These are phyloP conservation scores for Saxidomus purpurata DNA, from an alignment of 1,140 invertebrate genomes.

Conservation along the genomic window DNA sequence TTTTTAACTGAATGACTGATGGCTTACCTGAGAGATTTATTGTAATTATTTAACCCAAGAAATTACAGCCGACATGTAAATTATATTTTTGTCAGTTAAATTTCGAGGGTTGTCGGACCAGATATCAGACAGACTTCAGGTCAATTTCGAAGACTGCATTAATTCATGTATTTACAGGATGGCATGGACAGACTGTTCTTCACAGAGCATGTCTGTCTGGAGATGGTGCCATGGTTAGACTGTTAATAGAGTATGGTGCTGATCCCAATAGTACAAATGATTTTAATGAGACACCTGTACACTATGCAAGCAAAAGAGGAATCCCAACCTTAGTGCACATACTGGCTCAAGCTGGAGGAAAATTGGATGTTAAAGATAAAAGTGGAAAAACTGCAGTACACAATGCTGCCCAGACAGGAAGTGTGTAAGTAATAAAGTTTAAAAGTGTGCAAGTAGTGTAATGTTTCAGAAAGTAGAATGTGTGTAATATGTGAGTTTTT, in stretches of 20 bases:
- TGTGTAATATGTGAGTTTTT: too few relatives aligned
- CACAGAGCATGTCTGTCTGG: conserved; percentile 83
- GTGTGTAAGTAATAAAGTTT: conserved; percentile 80
- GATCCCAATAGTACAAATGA: conserved; percentile 82
- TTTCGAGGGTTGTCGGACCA: too few relatives aligned
- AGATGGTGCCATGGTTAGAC: conserved; percentile 74
- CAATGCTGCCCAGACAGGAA: conserved; percentile 82
- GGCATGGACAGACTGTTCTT: conserved; percentile 82
- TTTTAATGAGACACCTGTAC: conserved; percentile 82
- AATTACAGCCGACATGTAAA: too few relatives aligned
- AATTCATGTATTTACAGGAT: conserved; percentile 75
- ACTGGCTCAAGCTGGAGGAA: conserved; percentile 78
- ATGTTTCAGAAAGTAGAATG: too few relatives aligned
- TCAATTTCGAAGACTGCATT: too few relatives aligned
- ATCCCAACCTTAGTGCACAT: conserved; percentile 76
- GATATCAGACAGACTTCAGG: too few relatives aligned
- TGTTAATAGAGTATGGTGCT: conserved; percentile 78
- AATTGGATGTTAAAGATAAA: conserved; percentile 76
- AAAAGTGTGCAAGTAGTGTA: too few relatives aligned
- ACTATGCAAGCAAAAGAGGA: conserved; percentile 83
- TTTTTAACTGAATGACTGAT: too few relatives aligned
- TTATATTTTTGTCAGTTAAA: too few relatives aligned
- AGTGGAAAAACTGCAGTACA: conserved; percentile 76
- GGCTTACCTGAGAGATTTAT: too few relatives aligned
- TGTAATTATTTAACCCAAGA: too few relatives aligned